A percentile compares a stretch with the other conserved stretches of the same genome.
phyloP scores from a whole-genome alignment of 1,140 invertebrate species.

The Drosophila biarmipes region DNA sequence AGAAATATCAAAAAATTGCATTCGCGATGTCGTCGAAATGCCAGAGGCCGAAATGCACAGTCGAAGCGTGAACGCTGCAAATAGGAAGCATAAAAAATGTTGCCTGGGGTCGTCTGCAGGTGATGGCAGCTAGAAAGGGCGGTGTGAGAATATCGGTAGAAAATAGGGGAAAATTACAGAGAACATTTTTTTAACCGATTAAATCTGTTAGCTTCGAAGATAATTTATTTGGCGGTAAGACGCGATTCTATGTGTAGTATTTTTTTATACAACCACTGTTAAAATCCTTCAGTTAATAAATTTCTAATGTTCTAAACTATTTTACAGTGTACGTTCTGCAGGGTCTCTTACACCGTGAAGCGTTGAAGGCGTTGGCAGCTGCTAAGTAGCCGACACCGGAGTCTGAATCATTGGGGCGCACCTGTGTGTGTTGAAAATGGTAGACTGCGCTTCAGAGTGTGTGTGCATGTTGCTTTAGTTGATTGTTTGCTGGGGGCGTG shows the following conservation, averaged over 20 bases:
- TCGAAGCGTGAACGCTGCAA: constrained; percentile 80
- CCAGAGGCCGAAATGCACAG: constrained; percentile 69
- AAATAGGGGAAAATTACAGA: constrained; percentile 1
- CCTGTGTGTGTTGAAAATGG: constrained; percentile 11
- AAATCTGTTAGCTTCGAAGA: no score
- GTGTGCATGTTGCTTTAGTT: constrained; percentile 65
- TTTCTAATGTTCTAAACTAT: not conserved
- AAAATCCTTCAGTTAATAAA: no score
- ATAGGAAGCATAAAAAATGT: constrained; percentile 58
- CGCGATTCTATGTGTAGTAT: no score
- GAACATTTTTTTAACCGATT: no score
- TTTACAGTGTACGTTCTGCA: constrained; percentile 23
- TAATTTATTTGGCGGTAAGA: no score
- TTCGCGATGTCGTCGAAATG: constrained; percentile 39
- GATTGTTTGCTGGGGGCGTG: constrained; percentile 68
- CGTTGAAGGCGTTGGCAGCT: constrained; percentile 48
- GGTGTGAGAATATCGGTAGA: constrained; percentile 24
- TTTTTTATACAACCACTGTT: no score
- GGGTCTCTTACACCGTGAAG: constrained; percentile 60
- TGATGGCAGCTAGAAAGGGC: constrained; percentile 27
- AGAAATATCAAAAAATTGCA: constrained; percentile 63
- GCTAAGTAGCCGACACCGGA: constrained; percentile 48
- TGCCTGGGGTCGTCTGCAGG: constrained; percentile 53
- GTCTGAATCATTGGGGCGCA: constrained; percentile 32
- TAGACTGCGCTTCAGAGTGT: constrained; percentile 9